Conservation (phyloP, 2,113 vertebrate species). For the Apteryx owenii region DNA sequence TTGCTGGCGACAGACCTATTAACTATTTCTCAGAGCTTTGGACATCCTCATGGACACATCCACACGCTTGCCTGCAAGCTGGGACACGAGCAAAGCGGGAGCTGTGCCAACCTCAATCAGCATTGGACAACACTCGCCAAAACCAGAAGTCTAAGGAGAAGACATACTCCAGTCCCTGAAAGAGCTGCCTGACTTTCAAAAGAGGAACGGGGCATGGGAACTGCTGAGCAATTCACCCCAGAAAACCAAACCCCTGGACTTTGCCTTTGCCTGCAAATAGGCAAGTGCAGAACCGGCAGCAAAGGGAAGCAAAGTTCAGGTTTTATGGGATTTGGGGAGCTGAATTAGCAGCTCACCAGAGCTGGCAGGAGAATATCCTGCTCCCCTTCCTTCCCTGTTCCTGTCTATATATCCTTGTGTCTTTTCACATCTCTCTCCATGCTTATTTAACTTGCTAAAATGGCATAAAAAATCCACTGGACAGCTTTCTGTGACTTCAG, state of each 20-base stretch:
- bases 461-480: not conserved
- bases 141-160: not conserved
- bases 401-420: not conserved
- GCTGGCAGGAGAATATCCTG: not conserved
- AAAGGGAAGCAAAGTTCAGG: not conserved
- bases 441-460: not conserved
- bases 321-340: not conserved
- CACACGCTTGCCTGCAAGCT: accelerated
- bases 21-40: not conserved
- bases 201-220: not conserved
- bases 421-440: not conserved
- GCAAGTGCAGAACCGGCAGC: not conserved
- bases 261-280: not conserved
- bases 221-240: not conserved
- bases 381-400: not conserved
- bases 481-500: not conserved
- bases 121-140: not conserved
- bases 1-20: not conserved
- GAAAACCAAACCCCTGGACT: not conserved
- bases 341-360: not conserved
- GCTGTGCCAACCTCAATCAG: not conserved
- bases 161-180: not conserved
- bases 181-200: not conserved
- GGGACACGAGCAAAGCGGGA: accelerated
- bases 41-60: not conserved